Conservation (phyloP, 1,140 invertebrate species). For the Drosophila biarmipes region DNA sequence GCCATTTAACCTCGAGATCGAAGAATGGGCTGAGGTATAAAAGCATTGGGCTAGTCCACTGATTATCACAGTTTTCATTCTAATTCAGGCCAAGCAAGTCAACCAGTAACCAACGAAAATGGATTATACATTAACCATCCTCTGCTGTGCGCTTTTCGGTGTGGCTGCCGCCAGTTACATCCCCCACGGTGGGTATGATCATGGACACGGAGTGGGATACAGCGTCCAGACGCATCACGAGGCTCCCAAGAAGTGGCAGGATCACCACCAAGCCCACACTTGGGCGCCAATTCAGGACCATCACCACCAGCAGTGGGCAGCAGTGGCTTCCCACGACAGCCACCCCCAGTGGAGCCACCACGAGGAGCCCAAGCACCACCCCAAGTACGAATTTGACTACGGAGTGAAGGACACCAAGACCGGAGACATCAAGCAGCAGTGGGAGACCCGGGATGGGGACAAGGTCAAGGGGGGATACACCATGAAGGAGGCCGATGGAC, state of each 20-base stretch:
- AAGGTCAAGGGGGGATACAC: slow-evolving; percentile 87
- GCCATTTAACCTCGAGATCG: slow-evolving; percentile 69
- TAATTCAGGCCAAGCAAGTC: slow-evolving; percentile 50
- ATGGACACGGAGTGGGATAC: slow-evolving; percentile 47
- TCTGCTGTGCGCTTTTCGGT: slow-evolving; percentile 48
- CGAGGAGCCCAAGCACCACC: slow-evolving; percentile 84
- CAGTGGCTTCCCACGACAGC: slow-evolving; percentile 13
- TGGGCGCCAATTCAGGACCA: slow-evolving; percentile 21
- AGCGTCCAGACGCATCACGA: slow-evolving; percentile 64
- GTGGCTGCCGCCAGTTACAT: slow-evolving; percentile 47
- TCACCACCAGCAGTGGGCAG: slow-evolving; percentile 39
- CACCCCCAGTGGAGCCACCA: slow-evolving; percentile 33
- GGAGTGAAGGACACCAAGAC: slow-evolving; percentile 90
- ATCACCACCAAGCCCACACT: slow-evolving; percentile 39
- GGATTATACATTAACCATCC: slow-evolving; percentile 43
- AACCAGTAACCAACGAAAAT: slow-evolving; percentile 33
- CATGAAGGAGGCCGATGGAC: slow-evolving; percentile 87
- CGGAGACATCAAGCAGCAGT: slow-evolving; percentile 89
- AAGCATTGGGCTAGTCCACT: slow-evolving; percentile 26
- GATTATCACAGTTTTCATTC: slow-evolving; percentile 57
- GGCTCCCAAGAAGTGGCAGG: slow-evolving; percentile 61
- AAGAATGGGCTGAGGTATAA: slow-evolving; percentile 62
- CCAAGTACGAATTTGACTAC: slow-evolving; percentile 90
- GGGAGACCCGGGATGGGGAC: slow-evolving; percentile 87
- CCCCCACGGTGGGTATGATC: slow-evolving; percentile 19